Evolutionary conservation across 2,888 invertebrate genomes (phyloP).

Genomic region (Embidobia sp.): DNA sequence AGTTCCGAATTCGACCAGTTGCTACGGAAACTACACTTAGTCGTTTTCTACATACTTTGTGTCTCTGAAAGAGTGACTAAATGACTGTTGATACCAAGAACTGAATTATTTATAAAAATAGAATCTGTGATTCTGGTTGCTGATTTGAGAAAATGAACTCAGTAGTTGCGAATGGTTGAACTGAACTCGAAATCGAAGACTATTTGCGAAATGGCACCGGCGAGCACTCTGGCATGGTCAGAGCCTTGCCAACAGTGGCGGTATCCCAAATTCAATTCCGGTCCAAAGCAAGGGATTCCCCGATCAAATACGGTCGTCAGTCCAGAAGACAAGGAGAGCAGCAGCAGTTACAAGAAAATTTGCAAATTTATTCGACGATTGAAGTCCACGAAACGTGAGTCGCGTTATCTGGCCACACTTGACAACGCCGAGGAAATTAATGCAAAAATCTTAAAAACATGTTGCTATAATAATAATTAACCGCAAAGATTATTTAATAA

Average conservation of each 20-base stretch:
- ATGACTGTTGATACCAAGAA: too few species aligned
- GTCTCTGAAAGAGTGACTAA: too few species aligned
- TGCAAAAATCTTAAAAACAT: background rate
- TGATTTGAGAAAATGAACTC: too few species aligned
- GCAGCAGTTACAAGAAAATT: conserved; percentile 78
- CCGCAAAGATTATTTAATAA: conserved; percentile 13
- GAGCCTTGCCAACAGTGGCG: conserved; percentile 79
- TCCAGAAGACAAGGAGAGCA: conserved; percentile 72
- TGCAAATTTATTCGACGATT: conserved; percentile 77
- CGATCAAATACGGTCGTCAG: conserved; percentile 74
- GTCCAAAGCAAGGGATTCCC: conserved; percentile 63
- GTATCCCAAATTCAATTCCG: conserved; percentile 72
- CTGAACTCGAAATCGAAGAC: too few species aligned
- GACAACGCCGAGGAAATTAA: background rate
- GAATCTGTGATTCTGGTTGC: too few species aligned
- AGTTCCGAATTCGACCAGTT: too few species aligned
- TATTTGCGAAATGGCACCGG: conserved; percentile 74
- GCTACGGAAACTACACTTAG: too few species aligned
- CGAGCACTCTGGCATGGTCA: conserved; percentile 77
- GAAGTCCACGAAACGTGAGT: conserved; percentile 78
- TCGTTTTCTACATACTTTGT: too few species aligned
- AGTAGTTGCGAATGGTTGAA: too few species aligned
- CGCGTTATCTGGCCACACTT: background rate
- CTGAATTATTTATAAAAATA: too few species aligned
- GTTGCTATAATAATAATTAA: conserved; percentile 25